Base-by-base conservation (phyloP, 1,140 invertebrate genomes). In the Drosophila sucinea region DNA sequence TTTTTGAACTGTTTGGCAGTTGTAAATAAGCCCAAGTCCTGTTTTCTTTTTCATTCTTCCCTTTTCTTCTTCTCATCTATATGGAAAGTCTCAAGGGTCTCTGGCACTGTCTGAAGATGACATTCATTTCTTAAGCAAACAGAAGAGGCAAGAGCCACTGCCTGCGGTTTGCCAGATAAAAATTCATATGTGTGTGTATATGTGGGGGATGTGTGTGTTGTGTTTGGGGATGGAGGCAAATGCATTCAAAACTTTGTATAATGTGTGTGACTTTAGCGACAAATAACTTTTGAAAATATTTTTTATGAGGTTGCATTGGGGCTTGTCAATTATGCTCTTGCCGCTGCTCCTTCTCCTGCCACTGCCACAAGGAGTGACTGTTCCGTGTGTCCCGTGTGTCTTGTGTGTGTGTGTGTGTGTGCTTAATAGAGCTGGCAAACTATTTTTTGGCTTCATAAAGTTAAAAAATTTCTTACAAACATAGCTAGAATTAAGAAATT, bases 281-380 rank as follows among this genome's bases (percentile, higher is more conserved):
- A 86, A 86, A 87, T 81, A 86, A 82, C 83, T 77, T 73, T 81
- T 67, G 60, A 68, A 65, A 51, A 51, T 51, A 73, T 73, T 84
- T 80, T 61, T 79, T 84, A 79, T 57, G 67, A 73, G 74, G 79
- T 73, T 81, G 79, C 74, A 77, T 71, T 61, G 56, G 67, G 75
- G 66, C 73, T 77, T 77, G 75, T 77, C 75, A 77, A 77, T 70
- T 82, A 75, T 82, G 70, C 58, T 69, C 57, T 63, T 76, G 61
- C 57, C 38, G 54, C 56, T 58, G 27, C 11, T 4, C 51, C 76
- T 58, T 27, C 66, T 40, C 32, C 57, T 75, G 63, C 56, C 72
- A 38, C 64, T 57, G 61, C 32, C 67, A 25, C 44, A 27, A 27
- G 5, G 44, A 47, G 44, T 47, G 17, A 27, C 25, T 23, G 41